Conservation (phyloP, 1,140 invertebrate genomes). For the Brachionus koreanus region DNA sequence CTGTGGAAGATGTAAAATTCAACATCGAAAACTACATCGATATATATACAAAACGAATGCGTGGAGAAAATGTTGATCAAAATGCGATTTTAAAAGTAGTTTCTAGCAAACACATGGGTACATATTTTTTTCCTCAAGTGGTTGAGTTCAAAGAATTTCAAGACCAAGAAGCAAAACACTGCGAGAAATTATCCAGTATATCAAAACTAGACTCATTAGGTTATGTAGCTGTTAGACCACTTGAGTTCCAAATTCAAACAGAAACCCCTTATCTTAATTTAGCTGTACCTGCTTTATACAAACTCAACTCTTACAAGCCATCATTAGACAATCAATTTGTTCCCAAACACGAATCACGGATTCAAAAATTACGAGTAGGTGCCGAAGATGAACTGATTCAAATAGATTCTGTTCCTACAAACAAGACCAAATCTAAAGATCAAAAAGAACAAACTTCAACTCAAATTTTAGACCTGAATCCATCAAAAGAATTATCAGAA, state of each 20-base stretch:
- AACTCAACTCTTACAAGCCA: slow-evolving; percentile 9
- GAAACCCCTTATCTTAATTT: slow-evolving; percentile 54
- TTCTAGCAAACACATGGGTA: not conserved
- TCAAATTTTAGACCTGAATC: slow-evolving; percentile 46
- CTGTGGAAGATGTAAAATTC: not conserved
- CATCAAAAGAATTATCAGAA: slow-evolving; percentile 53
- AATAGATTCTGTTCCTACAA: not conserved
- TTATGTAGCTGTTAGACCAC: slow-evolving; percentile 49
- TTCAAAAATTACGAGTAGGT: slow-evolving; percentile 49
- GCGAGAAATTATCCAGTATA: slow-evolving; percentile 34
- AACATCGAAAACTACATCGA: slow-evolving; percentile 29
- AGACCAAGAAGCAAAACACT: slow-evolving; percentile 39
- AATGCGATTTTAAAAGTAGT: not conserved
- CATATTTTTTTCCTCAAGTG: slow-evolving; percentile 10
- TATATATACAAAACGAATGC: not conserved
- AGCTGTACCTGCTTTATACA: slow-evolving; percentile 8
- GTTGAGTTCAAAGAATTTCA: slow-evolving; percentile 42
- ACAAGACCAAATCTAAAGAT: slow-evolving; percentile 20
- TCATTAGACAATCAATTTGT: not conserved
- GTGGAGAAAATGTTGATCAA: slow-evolving; percentile 17
- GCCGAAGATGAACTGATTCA: slow-evolving; percentile 50
- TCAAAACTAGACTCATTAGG: slow-evolving; percentile 45
- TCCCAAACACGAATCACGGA: not conserved
- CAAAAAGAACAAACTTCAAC: not conserved
- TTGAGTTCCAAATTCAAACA: slow-evolving; percentile 52